phyloP scores from a whole-genome alignment of 2,888 invertebrate genomes.

The Chymomyza procnemis region DNA sequence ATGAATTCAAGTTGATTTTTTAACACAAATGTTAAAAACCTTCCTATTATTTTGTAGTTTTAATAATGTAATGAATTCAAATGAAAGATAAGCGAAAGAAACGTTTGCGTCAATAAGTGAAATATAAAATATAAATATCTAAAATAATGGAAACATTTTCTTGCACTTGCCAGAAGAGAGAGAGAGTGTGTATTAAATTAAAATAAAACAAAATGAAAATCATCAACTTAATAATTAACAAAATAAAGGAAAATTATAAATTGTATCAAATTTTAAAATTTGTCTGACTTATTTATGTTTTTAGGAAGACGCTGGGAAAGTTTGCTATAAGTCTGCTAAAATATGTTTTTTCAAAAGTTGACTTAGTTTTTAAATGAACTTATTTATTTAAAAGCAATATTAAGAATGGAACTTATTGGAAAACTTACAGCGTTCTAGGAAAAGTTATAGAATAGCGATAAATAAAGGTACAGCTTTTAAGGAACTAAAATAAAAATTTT shows the following conservation, averaged over 20 bases:
- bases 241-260: constrained; percentile 1
- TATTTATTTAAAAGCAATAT: no score
- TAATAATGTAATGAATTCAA: constrained; percentile 39
- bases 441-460: no score
- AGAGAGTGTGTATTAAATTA: not conserved
- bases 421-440: no score
- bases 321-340: no score
- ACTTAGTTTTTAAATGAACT: no score
- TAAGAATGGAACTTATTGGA: no score
- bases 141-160: constrained; percentile 1
- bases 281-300: not conserved
- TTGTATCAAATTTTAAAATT: not conserved
- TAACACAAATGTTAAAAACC: constrained; percentile 38
- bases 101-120: constrained; percentile 2
- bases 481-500: no score
- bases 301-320: no score
- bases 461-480: no score
- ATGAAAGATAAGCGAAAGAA: constrained; percentile 30
- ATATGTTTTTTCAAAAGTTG: no score
- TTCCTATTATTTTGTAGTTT: constrained; percentile 70
- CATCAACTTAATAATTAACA: not conserved
- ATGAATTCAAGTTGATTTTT: not conserved
- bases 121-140: not conserved
- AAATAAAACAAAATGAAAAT: not conserved
- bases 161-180: not conserved